These are phyloP conservation scores for Hemiprocne comata DNA, from an alignment of 2,113 vertebrate species.

Conservation along the genomic window DNA sequence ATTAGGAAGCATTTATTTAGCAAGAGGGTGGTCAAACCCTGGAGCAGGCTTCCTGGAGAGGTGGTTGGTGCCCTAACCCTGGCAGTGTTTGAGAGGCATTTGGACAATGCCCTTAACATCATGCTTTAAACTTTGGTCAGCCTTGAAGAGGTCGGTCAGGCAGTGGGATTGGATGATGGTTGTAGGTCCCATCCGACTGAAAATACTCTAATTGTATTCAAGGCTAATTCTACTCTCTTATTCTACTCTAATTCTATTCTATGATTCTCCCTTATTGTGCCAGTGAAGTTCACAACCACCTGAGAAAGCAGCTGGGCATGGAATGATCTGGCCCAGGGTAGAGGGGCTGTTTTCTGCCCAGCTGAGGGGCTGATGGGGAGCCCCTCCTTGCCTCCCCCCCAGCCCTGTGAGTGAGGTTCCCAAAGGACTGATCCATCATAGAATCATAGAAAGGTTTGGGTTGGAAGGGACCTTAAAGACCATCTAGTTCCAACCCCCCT, in stretches of 20 bases:
- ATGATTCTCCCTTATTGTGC: too few species aligned
- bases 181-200: background rate
- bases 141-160: background rate
- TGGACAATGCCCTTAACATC: background rate
- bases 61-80: rapidly evolving
- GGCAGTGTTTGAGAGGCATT: background rate
- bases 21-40: background rate
- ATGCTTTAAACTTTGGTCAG: background rate
- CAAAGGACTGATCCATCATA: background rate
- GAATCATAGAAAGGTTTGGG: too few species aligned
- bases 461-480: too few species aligned
- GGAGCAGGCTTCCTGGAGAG: too few species aligned
- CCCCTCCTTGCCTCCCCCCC: background rate
- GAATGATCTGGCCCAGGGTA: rapidly evolving
- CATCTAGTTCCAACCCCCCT: too few species aligned
- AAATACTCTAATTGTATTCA: background rate
- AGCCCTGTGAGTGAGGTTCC: rapidly evolving
- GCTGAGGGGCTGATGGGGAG: too few species aligned
- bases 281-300: background rate
- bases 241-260: too few species aligned
- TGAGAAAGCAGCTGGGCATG: background rate
- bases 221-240: too few species aligned
- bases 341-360: background rate
- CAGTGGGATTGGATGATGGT: rapidly evolving
- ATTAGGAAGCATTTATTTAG: background rate